phyloP scores from a whole-genome alignment of 2,888 invertebrate species.

The Hyposoter didymator region DNA sequence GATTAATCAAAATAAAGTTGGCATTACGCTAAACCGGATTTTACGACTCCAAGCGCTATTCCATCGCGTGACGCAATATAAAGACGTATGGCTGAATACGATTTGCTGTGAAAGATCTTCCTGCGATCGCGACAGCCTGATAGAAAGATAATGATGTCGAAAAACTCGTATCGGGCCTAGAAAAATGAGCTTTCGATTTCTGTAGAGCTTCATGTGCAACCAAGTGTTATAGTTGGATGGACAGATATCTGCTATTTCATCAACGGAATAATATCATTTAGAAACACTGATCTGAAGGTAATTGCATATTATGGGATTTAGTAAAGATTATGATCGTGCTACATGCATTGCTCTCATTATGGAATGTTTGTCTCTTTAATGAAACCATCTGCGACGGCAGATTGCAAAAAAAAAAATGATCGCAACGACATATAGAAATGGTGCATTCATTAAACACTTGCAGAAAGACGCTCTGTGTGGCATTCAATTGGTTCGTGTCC shows the following conservation, averaged over 20 bases:
- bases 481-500: background rate
- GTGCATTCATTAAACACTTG: background rate
- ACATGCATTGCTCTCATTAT: background rate
- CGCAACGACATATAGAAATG: background rate
- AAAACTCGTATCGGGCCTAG: conserved; percentile 5
- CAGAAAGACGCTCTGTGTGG: background rate
- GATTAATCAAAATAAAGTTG: background rate
- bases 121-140: background rate
- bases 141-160: conserved; percentile 7
- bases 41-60: background rate
- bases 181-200: conserved; percentile 58
- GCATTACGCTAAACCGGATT: background rate
- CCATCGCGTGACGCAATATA: conserved; percentile 30
- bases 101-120: conserved; percentile 15
- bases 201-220: conserved; percentile 19
- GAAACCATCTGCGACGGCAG: background rate
- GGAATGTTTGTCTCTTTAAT: background rate
- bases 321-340: background rate
- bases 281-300: background rate
- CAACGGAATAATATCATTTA: background rate
- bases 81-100: background rate
- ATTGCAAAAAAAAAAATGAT: background rate
- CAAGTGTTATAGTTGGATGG: conserved; percentile 3
- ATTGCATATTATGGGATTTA: background rate
- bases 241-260: background rate